A percentile compares a stretch with the other conserved stretches of the same genome.
These are phyloP conservation scores for Scrobipalpa atriplicella DNA, from an alignment of 2,888 invertebrate genomes.

Conservation along the genomic window DNA sequence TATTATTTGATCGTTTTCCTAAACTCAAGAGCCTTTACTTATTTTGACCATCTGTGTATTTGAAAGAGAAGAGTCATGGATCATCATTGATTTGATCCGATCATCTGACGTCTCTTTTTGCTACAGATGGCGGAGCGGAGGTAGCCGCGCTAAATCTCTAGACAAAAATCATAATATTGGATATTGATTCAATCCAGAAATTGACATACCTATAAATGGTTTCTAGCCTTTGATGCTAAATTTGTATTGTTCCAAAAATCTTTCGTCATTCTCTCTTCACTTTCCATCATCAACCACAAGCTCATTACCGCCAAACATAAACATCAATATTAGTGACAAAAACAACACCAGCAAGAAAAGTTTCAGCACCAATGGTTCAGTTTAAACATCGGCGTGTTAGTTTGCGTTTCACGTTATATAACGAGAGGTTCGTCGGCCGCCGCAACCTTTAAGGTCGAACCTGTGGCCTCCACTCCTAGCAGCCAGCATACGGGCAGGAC, in stretches of 20 bases:
- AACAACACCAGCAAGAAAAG: constrained; percentile 27
- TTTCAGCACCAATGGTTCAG: constrained; percentile 44
- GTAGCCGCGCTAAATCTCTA: no score
- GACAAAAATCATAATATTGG: no score
- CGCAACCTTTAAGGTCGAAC: constrained; percentile 75
- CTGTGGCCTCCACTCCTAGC: constrained; percentile 56
- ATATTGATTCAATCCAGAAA: no score
- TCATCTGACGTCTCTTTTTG: background rate
- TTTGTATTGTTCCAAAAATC: no score
- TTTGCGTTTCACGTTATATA: constrained; percentile 69
- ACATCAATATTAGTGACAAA: background rate
- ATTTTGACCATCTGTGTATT: background rate
- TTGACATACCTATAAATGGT: no score
- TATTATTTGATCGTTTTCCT: constrained; percentile 5
- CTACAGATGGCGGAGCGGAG: no score
- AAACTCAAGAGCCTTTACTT: background rate
- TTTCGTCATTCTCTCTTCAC: background rate
- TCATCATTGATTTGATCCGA: background rate
- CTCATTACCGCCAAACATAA: no score
- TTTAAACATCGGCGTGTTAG: constrained; percentile 49
- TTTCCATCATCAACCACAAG: background rate
- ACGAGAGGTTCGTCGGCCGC: constrained; percentile 70
- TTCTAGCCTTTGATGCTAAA: no score
- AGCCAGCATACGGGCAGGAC: constrained; percentile 54
- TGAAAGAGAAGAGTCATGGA: background rate